phyloP scores from a whole-genome alignment of 1,140 invertebrate species.

The Ostrea edulis region DNA sequence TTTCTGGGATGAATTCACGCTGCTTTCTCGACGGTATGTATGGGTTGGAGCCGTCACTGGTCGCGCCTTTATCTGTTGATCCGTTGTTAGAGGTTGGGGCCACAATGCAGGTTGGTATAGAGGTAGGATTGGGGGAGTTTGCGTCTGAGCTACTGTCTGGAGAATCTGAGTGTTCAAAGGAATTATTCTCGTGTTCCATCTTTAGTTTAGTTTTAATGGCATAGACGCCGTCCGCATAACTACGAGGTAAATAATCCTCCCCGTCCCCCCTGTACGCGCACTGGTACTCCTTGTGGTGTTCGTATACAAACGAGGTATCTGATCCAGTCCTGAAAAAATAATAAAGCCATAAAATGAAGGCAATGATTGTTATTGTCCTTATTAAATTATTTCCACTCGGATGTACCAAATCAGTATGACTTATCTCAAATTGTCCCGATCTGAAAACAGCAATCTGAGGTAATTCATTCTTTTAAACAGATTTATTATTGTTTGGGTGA shows the following conservation, averaged over 20 bases:
- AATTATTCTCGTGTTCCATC: constrained; percentile 18
- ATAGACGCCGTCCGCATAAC: background rate
- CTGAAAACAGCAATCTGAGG: too few species aligned
- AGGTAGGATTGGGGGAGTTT: constrained; percentile 48
- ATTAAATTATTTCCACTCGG: too few species aligned
- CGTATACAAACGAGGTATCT: background rate
- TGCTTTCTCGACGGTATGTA: constrained; percentile 86
- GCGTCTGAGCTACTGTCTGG: constrained; percentile 38
- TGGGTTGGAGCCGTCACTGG: constrained; percentile 26
- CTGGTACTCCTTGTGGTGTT: background rate
- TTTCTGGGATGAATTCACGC: constrained; percentile 97
- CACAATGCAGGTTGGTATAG: constrained; percentile 61
- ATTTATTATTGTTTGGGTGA: too few species aligned
- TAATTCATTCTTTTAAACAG: too few species aligned
- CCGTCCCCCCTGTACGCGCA: background rate
- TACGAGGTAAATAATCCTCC: background rate
- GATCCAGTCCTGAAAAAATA: constrained; percentile 2
- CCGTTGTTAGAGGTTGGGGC: constrained; percentile 57
- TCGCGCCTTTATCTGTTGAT: constrained; percentile 48
- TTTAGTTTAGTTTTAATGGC: constrained; percentile 4
- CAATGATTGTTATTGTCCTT: background rate
- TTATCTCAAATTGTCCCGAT: too few species aligned
- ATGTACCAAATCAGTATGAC: too few species aligned
- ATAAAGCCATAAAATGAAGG: background rate
- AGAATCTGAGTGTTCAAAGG: background rate